Base-by-base conservation (phyloP, 2,113 vertebrate genomes). In the Xiphophorus couchianus region DNA sequence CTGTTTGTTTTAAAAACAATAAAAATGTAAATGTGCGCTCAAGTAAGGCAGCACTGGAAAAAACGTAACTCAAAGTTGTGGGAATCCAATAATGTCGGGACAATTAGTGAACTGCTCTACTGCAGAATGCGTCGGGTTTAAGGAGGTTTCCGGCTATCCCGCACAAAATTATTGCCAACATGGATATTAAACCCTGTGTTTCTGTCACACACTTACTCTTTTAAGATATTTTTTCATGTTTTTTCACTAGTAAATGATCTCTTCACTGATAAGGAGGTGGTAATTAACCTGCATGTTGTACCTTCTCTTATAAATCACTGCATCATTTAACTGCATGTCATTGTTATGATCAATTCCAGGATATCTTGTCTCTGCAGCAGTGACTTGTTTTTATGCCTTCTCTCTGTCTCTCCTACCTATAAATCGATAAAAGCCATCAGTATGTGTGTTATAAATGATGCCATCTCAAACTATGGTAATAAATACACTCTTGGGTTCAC, bases 401-500 rank as follows among this genome's bases (percentile, higher is more conserved):
- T 5, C 29, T 42, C 51, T 63, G n/a, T 33, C 48, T 35, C 27
- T 28, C 33, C 31, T 58, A 14, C 1, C 61, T 61, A 39, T 37
- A 28, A 77, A 66, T 71, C 44, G 28, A 35, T 72, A 65, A 69
- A 33, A 62, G 14, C 22, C 30, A 61, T 48, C 48, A 54, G 37
- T 54, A 17, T 58, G 25, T 28, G 63, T 42, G 71, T 73, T 64
- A 69, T 62, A 62, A 69, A 76, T 65, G 9, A 67, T 22, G 39
- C 44, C 42, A 67, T n/a, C 61, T 72, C 5, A 29, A 58, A 58
- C 64, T 3, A 62, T 51, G 60, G 76, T 28, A 58, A 77, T 66
- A 70, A 79, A n/a, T 17, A 63, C 19, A 58, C 14, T 27, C 67
- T 80, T 71, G 69, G 3, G 75, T 62, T 54, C 61, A 30, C 30